Evolutionary conservation across 2,888 invertebrate species (phyloP).

Genomic region (Raillietiella orientalis): DNA sequence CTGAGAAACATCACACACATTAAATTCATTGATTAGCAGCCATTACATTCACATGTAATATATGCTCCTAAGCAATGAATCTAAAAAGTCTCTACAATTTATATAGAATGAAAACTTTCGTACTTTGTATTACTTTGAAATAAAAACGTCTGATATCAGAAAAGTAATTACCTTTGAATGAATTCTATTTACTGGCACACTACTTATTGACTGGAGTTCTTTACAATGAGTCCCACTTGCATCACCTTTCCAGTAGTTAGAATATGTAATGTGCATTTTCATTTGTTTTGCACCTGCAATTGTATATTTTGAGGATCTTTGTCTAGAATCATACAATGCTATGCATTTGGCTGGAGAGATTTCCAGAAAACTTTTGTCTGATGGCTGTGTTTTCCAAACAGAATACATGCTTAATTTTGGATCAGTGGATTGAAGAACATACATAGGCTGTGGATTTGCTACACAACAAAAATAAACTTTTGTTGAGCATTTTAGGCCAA

Average conservation of each 20-base stretch:
- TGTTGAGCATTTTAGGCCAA: conserved; percentile 65
- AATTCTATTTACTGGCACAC: too few species aligned
- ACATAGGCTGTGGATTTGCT: conserved; percentile 75
- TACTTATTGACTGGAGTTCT: too few species aligned
- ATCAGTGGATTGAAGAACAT: conserved; percentile 33
- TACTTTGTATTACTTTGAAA: too few species aligned
- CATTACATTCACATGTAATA: too few species aligned
- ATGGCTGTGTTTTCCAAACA: conserved; percentile 24
- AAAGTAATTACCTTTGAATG: too few species aligned
- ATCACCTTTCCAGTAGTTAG: conserved; percentile 14
- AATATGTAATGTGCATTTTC: conserved; percentile 13
- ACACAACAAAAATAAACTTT: conserved; percentile 71
- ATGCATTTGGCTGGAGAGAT: conserved; percentile 29
- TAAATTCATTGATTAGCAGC: too few species aligned
- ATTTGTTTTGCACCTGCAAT: conserved; percentile 23
- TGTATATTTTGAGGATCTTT: conserved; percentile 25
- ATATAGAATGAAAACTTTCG: too few species aligned
- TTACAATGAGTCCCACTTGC: too few species aligned
- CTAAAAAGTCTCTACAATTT: too few species aligned
- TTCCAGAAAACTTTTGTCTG: conserved; percentile 21
- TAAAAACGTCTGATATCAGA: too few species aligned
- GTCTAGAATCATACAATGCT: conserved; percentile 38
- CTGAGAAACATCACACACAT: too few species aligned
- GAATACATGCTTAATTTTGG: conserved; percentile 86
- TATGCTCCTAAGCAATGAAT: too few species aligned